phyloP scores from a whole-genome alignment of 2,113 vertebrate genomes.

The Indicator maculatus region DNA sequence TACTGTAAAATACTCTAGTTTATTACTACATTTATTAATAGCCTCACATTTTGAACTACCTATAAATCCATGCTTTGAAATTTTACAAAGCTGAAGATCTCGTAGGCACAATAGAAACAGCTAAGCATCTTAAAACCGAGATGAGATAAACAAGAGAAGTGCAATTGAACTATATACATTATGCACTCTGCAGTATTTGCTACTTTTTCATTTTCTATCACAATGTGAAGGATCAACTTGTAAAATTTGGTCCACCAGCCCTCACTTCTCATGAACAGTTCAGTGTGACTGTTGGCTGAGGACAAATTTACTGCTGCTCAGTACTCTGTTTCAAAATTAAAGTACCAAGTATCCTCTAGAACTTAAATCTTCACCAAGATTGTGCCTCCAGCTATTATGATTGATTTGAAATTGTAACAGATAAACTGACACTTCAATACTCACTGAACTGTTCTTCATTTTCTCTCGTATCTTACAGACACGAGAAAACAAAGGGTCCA shows the following conservation, averaged over 20 bases:
- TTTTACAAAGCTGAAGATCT: slow-evolving; percentile 39
- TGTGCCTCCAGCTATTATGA: background rate
- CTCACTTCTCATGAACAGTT: background rate
- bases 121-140: slow-evolving; percentile 35
- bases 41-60: slow-evolving; percentile 22
- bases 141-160: slow-evolving; percentile 31
- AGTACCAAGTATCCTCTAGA: background rate
- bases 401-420: background rate
- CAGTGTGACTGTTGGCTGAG: background rate
- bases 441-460: background rate
- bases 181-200: background rate
- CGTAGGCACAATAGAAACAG: slow-evolving; percentile 36
- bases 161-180: slow-evolving; percentile 43
- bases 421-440: background rate
- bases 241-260: background rate
- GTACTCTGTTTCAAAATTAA: background rate
- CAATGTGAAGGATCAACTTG: background rate
- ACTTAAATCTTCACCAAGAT: background rate
- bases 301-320: background rate
- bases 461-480: background rate
- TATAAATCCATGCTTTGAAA: slow-evolving; percentile 59
- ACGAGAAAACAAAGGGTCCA: background rate
- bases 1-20: slow-evolving; percentile 45
- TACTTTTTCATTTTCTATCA: background rate
- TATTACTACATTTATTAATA: slow-evolving; percentile 32